Evolutionary conservation across 2,888 invertebrate species (phyloP).

Genomic region (Phlogophora meticulosa): DNA sequence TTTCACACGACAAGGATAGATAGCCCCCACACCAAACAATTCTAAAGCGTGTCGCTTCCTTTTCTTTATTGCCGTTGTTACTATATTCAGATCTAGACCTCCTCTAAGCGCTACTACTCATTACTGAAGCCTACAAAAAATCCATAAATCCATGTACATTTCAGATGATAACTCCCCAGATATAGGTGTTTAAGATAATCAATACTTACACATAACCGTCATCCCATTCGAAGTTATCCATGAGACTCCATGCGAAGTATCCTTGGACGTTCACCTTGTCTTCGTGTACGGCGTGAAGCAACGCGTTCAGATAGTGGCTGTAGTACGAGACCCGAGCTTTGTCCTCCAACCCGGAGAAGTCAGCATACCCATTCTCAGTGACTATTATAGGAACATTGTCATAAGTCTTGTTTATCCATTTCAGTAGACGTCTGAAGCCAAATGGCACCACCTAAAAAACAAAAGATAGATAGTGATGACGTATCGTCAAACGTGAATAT

Average conservation of each 20-base stretch:
- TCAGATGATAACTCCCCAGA: background rate
- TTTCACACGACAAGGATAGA: no score
- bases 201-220: conserved; percentile 93
- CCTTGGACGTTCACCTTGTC: conserved; percentile 92
- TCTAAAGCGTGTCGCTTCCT: no score
- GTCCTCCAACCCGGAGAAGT: conserved; percentile 89
- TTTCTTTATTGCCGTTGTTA: no score
- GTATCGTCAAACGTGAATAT: background rate
- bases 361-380: conserved; percentile 91
- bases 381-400: conserved; percentile 89
- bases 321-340: conserved; percentile 91
- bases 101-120: no score
- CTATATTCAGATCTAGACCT: no score
- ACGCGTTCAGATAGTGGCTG: conserved; percentile 87
- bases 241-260: conserved; percentile 95
- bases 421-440: conserved; percentile 90
- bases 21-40: no score
- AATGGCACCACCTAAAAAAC: conserved; percentile 90
- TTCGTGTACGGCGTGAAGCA: conserved; percentile 89
- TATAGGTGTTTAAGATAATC: background rate
- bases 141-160: no score
- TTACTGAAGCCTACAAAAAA: background rate
- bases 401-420: conserved; percentile 90
- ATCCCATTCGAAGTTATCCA: conserved; percentile 97
- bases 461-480: background rate